phyloP scores from a whole-genome alignment of 2,113 vertebrate genomes.

The Neolamprologus caudopunctatus region DNA sequence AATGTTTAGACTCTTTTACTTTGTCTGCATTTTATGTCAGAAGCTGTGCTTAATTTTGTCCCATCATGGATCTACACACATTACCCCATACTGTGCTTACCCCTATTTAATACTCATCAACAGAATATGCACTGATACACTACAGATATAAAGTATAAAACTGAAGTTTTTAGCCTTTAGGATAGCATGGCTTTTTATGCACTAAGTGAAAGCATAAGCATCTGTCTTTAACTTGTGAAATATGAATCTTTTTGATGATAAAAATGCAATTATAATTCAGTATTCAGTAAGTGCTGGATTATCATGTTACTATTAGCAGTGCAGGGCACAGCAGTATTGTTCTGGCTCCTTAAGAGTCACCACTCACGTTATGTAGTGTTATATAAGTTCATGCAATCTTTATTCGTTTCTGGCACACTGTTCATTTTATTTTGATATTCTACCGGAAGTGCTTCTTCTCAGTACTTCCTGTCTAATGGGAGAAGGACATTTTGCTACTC shows the following conservation, averaged over 20 bases:
- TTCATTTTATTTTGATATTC: no score
- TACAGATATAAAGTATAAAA: not conserved
- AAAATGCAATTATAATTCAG: not conserved
- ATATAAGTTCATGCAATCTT: no score
- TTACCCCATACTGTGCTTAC: not conserved
- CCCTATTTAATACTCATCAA: not conserved
- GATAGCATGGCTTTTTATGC: not conserved
- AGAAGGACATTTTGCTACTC: no score
- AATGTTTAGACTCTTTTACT: not conserved
- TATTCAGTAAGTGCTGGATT: not conserved
- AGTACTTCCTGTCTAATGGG: no score
- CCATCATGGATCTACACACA: not conserved
- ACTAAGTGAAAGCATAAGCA: not conserved
- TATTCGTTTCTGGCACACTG: no score
- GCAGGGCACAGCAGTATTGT: not conserved
- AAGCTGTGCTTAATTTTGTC: not conserved
- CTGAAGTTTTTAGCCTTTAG: not conserved
- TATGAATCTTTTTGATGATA: not conserved
- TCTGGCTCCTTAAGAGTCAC: no score
- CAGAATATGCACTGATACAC: not conserved
- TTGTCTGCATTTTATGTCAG: not conserved
- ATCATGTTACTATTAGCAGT: not conserved
- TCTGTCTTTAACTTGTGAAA: not conserved
- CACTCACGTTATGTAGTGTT: no score
- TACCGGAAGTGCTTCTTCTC: no score